Evolutionary conservation across 2,113 vertebrate species (phyloP).

Genomic region (Nasalis larvatus): DNA sequence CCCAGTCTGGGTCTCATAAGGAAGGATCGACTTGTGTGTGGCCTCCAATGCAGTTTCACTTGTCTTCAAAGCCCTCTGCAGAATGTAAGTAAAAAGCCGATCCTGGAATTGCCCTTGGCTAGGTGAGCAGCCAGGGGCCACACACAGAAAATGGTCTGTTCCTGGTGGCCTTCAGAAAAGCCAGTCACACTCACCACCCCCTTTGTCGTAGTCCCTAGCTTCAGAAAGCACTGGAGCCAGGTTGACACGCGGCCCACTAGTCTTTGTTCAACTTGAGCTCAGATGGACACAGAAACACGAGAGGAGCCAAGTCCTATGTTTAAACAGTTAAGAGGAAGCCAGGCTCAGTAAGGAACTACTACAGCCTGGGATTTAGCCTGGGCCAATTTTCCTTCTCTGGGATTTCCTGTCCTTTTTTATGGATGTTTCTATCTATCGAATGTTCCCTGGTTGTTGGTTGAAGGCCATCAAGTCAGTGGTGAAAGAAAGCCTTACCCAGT

Average conservation of each 20-base stretch:
- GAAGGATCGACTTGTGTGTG: not conserved
- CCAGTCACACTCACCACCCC: not conserved
- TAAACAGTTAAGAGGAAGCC: constrained; percentile 65
- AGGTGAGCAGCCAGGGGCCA: not conserved
- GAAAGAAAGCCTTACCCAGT: constrained; percentile 23
- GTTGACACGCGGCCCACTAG: not conserved
- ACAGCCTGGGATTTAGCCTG: constrained; percentile 34
- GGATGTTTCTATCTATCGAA: constrained; percentile 58
- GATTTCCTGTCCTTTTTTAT: constrained; percentile 67
- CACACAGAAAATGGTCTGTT: not conserved
- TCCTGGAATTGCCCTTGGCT: not conserved
- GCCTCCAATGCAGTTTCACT: not conserved
- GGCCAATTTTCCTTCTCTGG: constrained; percentile 59
- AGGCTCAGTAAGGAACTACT: constrained; percentile 12
- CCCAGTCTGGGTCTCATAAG: not conserved
- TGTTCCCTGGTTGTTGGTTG: constrained; percentile 41
- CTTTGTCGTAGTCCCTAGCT: accelerated
- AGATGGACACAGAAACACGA: constrained; percentile 50
- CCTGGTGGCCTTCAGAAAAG: not conserved
- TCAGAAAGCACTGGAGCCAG: not conserved
- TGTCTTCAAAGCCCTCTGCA: not conserved
- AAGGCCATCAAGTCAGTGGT: not conserved
- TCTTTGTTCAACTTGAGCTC: constrained; percentile 53
- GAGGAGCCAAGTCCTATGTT: constrained; percentile 66
- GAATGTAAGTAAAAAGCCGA: not conserved